Percentiles rank a stretch among this genome's conserved stretches.
Conservation (phyloP, 2,113 vertebrate genomes). For the Verasper variegatus region DNA sequence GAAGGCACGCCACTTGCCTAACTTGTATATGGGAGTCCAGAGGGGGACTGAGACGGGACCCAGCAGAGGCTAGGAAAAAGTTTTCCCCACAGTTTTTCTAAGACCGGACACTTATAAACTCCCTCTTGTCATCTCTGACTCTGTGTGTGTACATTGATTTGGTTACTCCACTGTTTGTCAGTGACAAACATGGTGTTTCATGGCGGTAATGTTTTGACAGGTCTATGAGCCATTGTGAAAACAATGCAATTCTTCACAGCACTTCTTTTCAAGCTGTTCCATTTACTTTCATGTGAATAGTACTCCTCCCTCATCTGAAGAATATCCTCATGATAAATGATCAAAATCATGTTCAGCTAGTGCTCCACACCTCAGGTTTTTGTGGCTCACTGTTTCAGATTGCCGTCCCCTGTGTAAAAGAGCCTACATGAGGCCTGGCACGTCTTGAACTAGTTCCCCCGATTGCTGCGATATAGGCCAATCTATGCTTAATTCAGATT, state of each 20-base stretch:
- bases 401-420: slow-evolving; percentile 37
- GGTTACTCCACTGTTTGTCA: slow-evolving; percentile 12
- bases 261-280: not conserved
- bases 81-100: not conserved
- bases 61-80: slow-evolving; percentile 13
- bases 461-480: slow-evolving; percentile 79
- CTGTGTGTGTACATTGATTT: slow-evolving; percentile 11
- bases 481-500: slow-evolving; percentile 82
- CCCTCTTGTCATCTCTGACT: slow-evolving; percentile 25
- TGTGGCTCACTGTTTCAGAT: slow-evolving; percentile 31
- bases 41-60: slow-evolving; percentile 25
- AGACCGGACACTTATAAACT: not conserved
- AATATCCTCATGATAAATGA: not conserved
- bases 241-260: not conserved
- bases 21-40: slow-evolving; percentile 33
- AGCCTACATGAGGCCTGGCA: slow-evolving; percentile 67
- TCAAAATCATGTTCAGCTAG: not conserved
- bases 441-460: slow-evolving; percentile 69
- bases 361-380: not conserved
- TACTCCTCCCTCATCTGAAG: not conserved
- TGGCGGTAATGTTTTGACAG: not conserved
- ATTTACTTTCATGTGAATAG: not conserved
- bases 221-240: not conserved
- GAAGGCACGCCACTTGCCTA: slow-evolving; percentile 40
- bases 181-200: slow-evolving; percentile 6